Base-by-base conservation (phyloP, 2,888 invertebrate species). In the Polydrusus tereticollis region DNA sequence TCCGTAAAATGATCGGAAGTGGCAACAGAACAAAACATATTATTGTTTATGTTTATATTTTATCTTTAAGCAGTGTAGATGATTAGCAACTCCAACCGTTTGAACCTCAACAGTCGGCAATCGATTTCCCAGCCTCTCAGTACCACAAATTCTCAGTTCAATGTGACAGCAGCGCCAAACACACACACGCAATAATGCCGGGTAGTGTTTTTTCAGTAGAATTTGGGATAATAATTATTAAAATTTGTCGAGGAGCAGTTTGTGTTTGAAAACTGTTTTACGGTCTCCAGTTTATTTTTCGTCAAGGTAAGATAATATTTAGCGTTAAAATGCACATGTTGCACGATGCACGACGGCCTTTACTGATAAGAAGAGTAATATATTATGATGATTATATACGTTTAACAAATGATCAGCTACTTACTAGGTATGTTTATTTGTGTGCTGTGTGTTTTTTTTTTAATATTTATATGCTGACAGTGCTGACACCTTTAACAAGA, bases 111-210 rank as follows among this genome's bases (percentile, higher is more conserved):
- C 33, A 36, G 47, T 36, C 10, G 1, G 26, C 57, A 41, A 64
- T 65, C 65, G 65, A 65, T 65, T 55, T 38, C 16, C 59, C 65
- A 65, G 65, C 65, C 55, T 65, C 65, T 65, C 57, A 52, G 52
- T 50, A 52, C 50, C 64, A 50, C 50, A 50, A 65, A 33, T 63
- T 52, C 29, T 26, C 43, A 21, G 55, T 65, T 43, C 57, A 65
- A 41, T 65, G 65, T 55, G 55, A 55, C 55, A 57, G 38, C 55
- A 55, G 55, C 52, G 52, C 65, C 41, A 41, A 59, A 36, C 41
- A 43, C n/a, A 57, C 36, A 59, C 59, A 26, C 59, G n/a, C n/a
- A n/a, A n/a, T n/a, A 59, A 59, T 59, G 59, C 43, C 43, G 59
- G 41, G 21, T 43, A 43, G 43, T 23, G 59, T 43, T 43, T 14